A percentile compares a stretch with the other conserved stretches of the same genome.
These are phyloP conservation scores for Drosophila nigromelanica DNA, from an alignment of 1,140 invertebrate genomes.

Conservation along the genomic window DNA sequence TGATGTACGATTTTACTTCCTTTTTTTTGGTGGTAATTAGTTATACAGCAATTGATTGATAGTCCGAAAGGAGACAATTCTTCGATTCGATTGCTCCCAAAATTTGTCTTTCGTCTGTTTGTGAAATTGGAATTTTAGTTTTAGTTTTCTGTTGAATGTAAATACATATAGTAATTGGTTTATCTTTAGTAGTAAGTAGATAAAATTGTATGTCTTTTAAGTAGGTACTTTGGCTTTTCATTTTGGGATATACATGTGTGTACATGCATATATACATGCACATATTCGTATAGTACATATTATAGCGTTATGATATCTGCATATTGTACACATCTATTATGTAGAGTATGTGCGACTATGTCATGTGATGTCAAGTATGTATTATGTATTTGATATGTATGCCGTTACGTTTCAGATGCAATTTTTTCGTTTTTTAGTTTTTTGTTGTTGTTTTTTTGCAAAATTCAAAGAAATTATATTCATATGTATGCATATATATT, in stretches of 20 bases:
- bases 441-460: not conserved
- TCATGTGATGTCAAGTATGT: constrained; percentile 49
- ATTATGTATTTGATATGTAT: constrained; percentile 76
- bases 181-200: constrained; percentile 55
- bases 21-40: constrained; percentile 51
- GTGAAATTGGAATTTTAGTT: constrained; percentile 13
- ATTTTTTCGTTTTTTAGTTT: constrained; percentile 20
- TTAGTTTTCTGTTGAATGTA: not conserved
- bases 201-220: constrained; percentile 72
- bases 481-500: not conserved
- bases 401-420: constrained; percentile 73
- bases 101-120: constrained; percentile 33
- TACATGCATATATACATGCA: constrained; percentile 24
- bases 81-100: too few relatives aligned
- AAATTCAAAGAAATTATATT: constrained; percentile 24
- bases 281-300: constrained; percentile 31
- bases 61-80: constrained; percentile 10
- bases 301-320: constrained; percentile 27
- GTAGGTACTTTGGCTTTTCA: constrained; percentile 77
- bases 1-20: constrained; percentile 5
- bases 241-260: constrained; percentile 59
- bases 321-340: constrained; percentile 39
- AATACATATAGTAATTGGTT: constrained; percentile 18
- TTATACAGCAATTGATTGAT: constrained; percentile 53
- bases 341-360: constrained; percentile 38